A percentile compares a stretch with the other conserved stretches of the same genome.
Conservation (phyloP, 2,113 vertebrate species). For the Chaetura pelagica region DNA sequence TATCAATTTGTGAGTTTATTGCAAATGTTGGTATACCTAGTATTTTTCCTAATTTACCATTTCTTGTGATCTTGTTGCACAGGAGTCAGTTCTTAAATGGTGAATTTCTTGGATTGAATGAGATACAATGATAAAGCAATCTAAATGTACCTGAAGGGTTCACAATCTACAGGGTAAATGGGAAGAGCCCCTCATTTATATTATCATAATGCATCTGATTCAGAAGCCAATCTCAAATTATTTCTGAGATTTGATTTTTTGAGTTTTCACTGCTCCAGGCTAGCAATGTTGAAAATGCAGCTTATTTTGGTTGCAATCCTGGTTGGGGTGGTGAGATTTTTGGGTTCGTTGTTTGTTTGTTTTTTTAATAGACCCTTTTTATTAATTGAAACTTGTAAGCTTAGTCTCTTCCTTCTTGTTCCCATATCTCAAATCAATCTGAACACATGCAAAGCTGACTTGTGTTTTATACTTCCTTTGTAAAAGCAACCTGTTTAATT, state of each 20-base stretch:
- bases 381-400: background rate
- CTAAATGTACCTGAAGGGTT: background rate
- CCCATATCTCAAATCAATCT: background rate
- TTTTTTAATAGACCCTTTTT: background rate
- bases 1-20: background rate
- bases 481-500: constrained; percentile 54
- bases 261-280: background rate
- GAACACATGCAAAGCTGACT: background rate
- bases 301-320: background rate
- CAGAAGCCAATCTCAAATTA: background rate
- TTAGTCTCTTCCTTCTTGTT: background rate
- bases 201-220: background rate
- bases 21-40: background rate
- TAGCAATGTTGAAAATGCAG: background rate
- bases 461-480: background rate
- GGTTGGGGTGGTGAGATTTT: background rate
- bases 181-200: background rate
- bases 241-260: background rate
- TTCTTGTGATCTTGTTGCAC: background rate
- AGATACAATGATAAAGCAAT: background rate
- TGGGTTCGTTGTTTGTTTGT: background rate
- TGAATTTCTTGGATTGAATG: background rate
- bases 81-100: background rate
- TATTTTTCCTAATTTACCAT: background rate
- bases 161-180: background rate